Evolutionary conservation across 1,140 invertebrate species (phyloP).

Genomic region (Marisa cornuarietis): DNA sequence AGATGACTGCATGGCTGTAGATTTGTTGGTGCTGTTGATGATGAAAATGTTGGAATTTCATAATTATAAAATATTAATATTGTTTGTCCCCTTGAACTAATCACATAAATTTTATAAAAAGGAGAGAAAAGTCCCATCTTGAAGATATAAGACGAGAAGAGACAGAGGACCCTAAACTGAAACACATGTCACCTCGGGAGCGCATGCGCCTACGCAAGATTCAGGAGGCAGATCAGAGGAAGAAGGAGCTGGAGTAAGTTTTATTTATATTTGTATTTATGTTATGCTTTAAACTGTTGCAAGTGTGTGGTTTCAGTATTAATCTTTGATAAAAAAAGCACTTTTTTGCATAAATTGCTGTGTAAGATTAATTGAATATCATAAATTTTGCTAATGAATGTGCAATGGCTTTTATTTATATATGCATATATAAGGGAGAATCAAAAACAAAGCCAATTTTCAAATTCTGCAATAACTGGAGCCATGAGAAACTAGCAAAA

Average conservation of each 20-base stretch:
- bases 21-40: not conserved
- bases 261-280: not conserved
- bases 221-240: conserved; percentile 56
- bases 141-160: conserved; percentile 48
- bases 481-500: no score
- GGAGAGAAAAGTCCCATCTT: conserved; percentile 51
- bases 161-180: conserved; percentile 36
- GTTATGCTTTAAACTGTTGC: not conserved
- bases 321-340: no score
- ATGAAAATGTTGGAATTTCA: not conserved
- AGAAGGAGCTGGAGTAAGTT: conserved; percentile 49
- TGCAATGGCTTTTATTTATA: no score
- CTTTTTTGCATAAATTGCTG: not conserved
- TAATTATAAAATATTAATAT: no score
- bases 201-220: conserved; percentile 58
- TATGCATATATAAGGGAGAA: no score
- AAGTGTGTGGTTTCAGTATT: not conserved
- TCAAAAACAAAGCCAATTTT: no score
- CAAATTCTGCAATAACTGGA: no score
- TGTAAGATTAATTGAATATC: not conserved
- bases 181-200: conserved; percentile 58
- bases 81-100: not conserved
- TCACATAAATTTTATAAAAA: conserved; percentile 18
- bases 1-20: no score
- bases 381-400: no score